Evolutionary conservation across 37 sponge, comb jelly and placozoan genomes (phyloP), one percentile per base, ranked within the genome.

Genomic region (Cliona cf. orientalis): DNA sequence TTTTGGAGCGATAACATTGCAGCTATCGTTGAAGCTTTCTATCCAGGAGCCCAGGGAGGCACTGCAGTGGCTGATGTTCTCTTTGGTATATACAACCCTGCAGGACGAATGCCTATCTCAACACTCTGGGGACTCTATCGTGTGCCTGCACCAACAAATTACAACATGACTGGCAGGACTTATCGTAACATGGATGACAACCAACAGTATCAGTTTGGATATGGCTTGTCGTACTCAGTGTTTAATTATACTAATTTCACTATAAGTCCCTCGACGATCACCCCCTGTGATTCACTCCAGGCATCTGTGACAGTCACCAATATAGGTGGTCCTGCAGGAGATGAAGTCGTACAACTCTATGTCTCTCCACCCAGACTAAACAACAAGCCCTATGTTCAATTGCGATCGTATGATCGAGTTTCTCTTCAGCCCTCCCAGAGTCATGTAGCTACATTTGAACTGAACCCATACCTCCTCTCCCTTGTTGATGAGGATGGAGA

Each of bases 321-420:
- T 41, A n/a, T n/a, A n/a, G 65, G 59, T n/a, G 84, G 84, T 9
- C n/a, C 44, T 19, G 25, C 39, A 2, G 91, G 86, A 0, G 91
- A 91, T 46, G 91, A 91, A 62, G 86, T 91, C 28, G 39, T 85
- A 21, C 82, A 86, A 46, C 39, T 85, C 26, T 91, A 91, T 67
- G 42, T 91, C 28, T 31, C 69, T 46, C 82, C 80, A 41, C 78
- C 78, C 0, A 44, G 23, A 11, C 23, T 67, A 1, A 28, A 74
- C n/a, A 45, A 29, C 17, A 72, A 53, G 12, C 31, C 71, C 1
- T 35, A 23, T 22, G 38, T 71, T 1, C 59, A 84, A 78, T 58
- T 91, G 22, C 66, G 85, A 38, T 86, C 78, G 14, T 80, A 86
- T 58, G 62, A 75, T 29, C 57, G 86, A 57, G 61, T 53, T 12